Percentiles rank a stretch among this genome's conserved stretches.
Conservation (phyloP, 2,888 invertebrate genomes). For the Octonoba sinensis region DNA sequence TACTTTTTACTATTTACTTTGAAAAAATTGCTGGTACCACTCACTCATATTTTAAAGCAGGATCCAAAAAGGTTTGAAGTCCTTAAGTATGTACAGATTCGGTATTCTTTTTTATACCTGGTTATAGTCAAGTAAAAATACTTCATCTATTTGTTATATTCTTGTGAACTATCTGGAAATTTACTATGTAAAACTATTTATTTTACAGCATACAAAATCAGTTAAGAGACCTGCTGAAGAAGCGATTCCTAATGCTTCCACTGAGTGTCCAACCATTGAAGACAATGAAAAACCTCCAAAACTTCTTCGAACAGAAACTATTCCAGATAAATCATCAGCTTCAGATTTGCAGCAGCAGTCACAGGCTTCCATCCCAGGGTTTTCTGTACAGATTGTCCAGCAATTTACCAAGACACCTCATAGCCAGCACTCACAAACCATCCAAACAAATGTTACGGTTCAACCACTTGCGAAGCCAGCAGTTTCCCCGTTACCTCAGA, state of each 20-base stretch:
- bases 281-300: conserved; percentile 38
- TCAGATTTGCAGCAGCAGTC: conserved; percentile 3
- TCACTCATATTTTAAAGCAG: too few relatives aligned
- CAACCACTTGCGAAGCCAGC: conserved; percentile 76
- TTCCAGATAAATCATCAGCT: conserved; percentile 11
- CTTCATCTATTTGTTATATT: neutral
- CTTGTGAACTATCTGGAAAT: neutral
- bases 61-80: too few relatives aligned
- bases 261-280: conserved; percentile 21
- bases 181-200: neutral
- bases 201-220: conserved; percentile 43
- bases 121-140: too few relatives aligned
- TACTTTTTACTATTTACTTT: too few relatives aligned
- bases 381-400: conserved; percentile 93
- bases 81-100: too few relatives aligned
- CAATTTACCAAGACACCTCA: conserved; percentile 80
- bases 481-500: conserved; percentile 75
- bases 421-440: conserved; percentile 89
- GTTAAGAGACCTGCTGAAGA: conserved; percentile 46
- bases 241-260: neutral
- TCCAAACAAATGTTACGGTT: conserved; percentile 90
- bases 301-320: conserved; percentile 18
- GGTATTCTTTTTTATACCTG: too few relatives aligned
- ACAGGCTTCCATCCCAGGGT: conserved; percentile 69
- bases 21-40: too few relatives aligned